Evolutionary conservation across 2,113 vertebrate genomes (phyloP).

Genomic region (Prunella fulvescens): DNA sequence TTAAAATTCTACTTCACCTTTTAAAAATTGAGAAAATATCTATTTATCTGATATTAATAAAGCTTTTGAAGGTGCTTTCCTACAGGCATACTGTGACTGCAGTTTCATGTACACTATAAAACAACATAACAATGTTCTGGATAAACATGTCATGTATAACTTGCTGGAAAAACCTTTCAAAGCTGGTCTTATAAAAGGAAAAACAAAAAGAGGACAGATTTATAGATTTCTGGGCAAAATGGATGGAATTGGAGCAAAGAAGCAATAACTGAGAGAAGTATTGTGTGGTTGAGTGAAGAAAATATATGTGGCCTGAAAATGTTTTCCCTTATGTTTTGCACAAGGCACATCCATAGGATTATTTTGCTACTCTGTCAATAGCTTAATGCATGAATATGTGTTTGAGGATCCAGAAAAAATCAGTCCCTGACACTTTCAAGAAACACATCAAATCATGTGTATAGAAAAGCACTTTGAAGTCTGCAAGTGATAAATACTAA

Average conservation of each 20-base stretch:
- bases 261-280: neutral
- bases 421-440: neutral
- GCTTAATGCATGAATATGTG: neutral
- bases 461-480: neutral
- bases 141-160: neutral
- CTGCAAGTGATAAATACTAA: neutral
- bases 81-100: neutral
- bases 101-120: neutral
- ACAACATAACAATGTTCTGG: neutral
- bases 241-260: neutral
- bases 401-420: neutral
- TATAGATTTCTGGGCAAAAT: neutral
- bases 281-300: neutral
- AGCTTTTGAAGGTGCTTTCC: neutral
- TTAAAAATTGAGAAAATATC: neutral
- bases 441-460: neutral
- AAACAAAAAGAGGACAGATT: neutral
- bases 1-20: neutral
- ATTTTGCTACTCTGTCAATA: neutral
- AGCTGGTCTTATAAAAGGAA: neutral
- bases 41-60: neutral
- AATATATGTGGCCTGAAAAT: neutral
- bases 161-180: neutral
- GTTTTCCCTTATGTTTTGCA: neutral
- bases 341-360: neutral